Evolutionary conservation across 1,140 invertebrate genomes (phyloP).

Genomic region (Portunus trituberculatus): DNA sequence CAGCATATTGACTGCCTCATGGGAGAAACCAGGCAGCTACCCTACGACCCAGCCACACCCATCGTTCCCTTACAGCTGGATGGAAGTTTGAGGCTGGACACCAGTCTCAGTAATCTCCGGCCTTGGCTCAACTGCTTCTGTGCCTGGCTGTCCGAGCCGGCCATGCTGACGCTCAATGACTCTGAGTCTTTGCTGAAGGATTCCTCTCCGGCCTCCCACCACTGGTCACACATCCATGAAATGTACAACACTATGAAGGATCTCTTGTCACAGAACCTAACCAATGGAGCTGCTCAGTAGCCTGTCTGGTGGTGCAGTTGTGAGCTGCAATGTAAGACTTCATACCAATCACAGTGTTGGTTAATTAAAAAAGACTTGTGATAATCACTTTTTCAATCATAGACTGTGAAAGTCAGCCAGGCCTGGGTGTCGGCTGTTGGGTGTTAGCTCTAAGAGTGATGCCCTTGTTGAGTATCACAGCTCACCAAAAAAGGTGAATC

Average conservation of each 20-base stretch:
- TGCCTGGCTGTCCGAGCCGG: slow-evolving; percentile 62
- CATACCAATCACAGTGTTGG: too few relatives aligned
- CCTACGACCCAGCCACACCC: slow-evolving; percentile 38
- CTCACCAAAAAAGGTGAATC: slow-evolving; percentile 9
- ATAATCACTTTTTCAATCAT: too few relatives aligned
- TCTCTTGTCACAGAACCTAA: slow-evolving; percentile 52
- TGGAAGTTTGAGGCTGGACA: slow-evolving; percentile 51
- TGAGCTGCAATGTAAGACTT: too few relatives aligned
- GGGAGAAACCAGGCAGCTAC: slow-evolving; percentile 28
- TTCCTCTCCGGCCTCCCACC: slow-evolving; percentile 38
- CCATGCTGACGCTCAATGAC: slow-evolving; percentile 50
- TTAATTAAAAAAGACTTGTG: too few relatives aligned
- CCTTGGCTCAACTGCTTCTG: slow-evolving; percentile 61
- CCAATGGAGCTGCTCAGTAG: slow-evolving; percentile 54
- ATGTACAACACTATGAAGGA: slow-evolving; percentile 62
- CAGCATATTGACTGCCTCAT: slow-evolving; percentile 57
- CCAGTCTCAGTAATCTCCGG: slow-evolving; percentile 39
- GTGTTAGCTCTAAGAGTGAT: neutral
- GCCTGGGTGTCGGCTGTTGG: neutral
- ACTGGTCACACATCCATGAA: slow-evolving; percentile 60
- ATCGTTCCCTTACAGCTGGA: slow-evolving; percentile 53
- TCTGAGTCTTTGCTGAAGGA: slow-evolving; percentile 43
- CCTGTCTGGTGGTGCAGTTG: neutral
- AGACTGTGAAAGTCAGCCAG: too few relatives aligned
- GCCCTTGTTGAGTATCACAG: neutral